Evolutionary conservation across 2,888 invertebrate species (phyloP), one percentile per base, ranked within the genome.

Genomic region (Aquatica leii): DNA sequence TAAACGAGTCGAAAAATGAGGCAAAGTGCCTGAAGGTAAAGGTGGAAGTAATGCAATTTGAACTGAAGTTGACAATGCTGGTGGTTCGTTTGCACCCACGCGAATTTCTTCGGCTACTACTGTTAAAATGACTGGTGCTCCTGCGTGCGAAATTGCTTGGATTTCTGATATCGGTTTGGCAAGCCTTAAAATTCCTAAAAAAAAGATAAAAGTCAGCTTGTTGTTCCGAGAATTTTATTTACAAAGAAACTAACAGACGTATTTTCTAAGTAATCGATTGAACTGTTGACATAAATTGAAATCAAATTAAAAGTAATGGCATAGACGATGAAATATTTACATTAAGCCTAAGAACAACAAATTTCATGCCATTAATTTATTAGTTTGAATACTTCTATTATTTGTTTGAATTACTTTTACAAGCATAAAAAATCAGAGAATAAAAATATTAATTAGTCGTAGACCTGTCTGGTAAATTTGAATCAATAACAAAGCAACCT

Each of bases 31-130:
- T 0, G 77, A 68, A 2, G 79, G 76, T 12, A 77, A 73, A n/a
- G 82, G 82, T 1, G 80, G 84, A 67, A 94, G 89, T 71, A 95
- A 88, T 9, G 94, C 95, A 59, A 95, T 86, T 77, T 92, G 92
- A 4, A 93, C 93, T 0, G 91, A 90, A 0, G 92, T 88, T 18
- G 93, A 91, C 86, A 92, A 91, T 17, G 93, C 90, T 68, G 91
- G 90, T 2, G 78, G 69, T 71, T 81, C 92, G 67, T 89, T 87
- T 67, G 90, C 85, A 61, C 87, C 86, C 67, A 89, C 83, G 71
- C 91, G 86, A 65, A 95, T 90, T 82, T 95, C 95, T 79, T 94
- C 94, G 1, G 95, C 95, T 52, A 94, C 89, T 54, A 95, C 90
- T 0, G 91, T 93, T 66, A 95, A 85, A 51, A 94, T 84, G 59